Base-by-base conservation (phyloP, 92 coral and sea anemone species). In the Nematostella vectensis region DNA sequence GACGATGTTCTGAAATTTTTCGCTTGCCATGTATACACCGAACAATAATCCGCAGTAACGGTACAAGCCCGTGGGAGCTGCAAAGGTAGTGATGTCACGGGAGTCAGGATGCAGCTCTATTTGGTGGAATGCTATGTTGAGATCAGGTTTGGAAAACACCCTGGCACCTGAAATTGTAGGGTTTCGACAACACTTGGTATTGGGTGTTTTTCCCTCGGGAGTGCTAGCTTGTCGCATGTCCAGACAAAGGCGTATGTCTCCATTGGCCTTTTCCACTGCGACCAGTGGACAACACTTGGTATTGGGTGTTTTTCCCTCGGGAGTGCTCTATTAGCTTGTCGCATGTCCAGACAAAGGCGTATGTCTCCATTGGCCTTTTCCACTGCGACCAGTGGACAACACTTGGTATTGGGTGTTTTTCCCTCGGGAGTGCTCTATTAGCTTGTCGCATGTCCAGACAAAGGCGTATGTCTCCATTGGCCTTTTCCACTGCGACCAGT, bases 191-290 rank as follows among this genome's bases (percentile, higher is more conserved):
- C 60, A 2, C 77, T 71, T 9, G 89, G 74, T 11, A 76, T 76
- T 18, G 83, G 83, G 31, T 58, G 56, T 56, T 66, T 70, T 4
- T 74, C 83, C n/a, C n/a, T n/a, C n/a, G n/a, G n/a, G n/a, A n/a
- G n/a, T n/a, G n/a, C n/a, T n/a, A n/a, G n/a, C n/a, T 31, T 76
- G 67, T 17, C 80, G 61, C 83, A 82, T 82, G 55, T 77, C 77
- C 3, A 71, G 65, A 48, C 84, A 82, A 25, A 70, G 36, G 25
- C 66, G 31, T 17, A 60, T 59, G 47, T 70, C 83, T 11, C 76
- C 72, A 29, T 65, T 65, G 1, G 78, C 49, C 42, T 75, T 75
- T 50, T 74, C 78, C 1, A 70, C 79, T 4, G 74, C 75, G 16
- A 81, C 75, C 0, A 64, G 55, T 2, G 82, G 74, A 29, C 77